Conservation (phyloP, 2,888 invertebrate species). For the Euphydryas editha region DNA sequence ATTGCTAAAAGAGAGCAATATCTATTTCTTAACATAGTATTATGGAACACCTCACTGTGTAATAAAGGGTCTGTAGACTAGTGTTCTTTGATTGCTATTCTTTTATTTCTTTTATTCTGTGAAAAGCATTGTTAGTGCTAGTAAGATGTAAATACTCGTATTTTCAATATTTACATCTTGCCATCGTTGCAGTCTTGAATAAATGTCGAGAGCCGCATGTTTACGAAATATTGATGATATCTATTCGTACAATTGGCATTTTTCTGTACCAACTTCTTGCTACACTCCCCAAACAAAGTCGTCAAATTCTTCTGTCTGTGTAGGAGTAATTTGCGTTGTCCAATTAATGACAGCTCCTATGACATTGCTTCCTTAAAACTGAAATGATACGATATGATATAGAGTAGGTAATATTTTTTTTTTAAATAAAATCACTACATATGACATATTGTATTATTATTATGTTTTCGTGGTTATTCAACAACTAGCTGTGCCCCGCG, state of each 20-base stretch:
- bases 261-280: background rate
- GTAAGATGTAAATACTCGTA: slow-evolving; percentile 39
- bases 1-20: slow-evolving; percentile 41
- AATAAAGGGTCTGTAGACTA: slow-evolving; percentile 41
- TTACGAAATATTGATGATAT: background rate
- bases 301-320: slow-evolving; percentile 3
- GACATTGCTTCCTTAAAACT: too few species aligned
- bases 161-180: background rate
- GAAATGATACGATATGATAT: background rate
- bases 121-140: slow-evolving; percentile 40
- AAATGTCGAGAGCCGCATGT: background rate
- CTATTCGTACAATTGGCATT: slow-evolving; percentile 1
- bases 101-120: slow-evolving; percentile 33
- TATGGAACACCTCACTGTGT: slow-evolving; percentile 37
- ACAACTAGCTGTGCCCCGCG: too few species aligned
- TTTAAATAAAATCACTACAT: too few species aligned
- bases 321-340: background rate
- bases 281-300: background rate
- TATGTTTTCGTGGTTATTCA: too few species aligned
- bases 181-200: slow-evolving; percentile 3
- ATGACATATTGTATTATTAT: too few species aligned
- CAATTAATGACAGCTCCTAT: too few species aligned
- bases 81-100: slow-evolving; percentile 41
- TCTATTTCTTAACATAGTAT: slow-evolving; percentile 38
- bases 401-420: too few species aligned